Percentiles rank a stretch among this genome's conserved stretches.
phyloP scores from a whole-genome alignment of 1,140 invertebrate species.

The Cecropterus lyciades region DNA sequence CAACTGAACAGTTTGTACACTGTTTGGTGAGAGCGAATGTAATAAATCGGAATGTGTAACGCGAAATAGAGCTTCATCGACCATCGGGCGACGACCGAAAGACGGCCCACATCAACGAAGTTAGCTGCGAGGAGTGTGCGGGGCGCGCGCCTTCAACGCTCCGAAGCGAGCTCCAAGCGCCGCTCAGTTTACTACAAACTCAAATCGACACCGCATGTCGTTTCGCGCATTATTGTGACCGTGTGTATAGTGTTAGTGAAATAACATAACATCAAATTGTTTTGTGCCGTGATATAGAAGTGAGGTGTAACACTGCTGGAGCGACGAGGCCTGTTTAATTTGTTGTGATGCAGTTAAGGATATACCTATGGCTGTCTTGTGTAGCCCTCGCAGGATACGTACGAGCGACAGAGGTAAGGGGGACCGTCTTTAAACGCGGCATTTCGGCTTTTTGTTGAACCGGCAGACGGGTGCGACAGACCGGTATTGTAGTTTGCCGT shows the following conservation, averaged over 20 bases:
- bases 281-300: slow-evolving; percentile 75
- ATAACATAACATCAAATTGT: slow-evolving; percentile 79
- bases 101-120: slow-evolving; percentile 66
- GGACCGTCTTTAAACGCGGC: slow-evolving; percentile 76
- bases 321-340: slow-evolving; percentile 59
- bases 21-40: slow-evolving; percentile 49
- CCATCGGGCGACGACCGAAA: slow-evolving; percentile 69
- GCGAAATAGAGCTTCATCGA: slow-evolving; percentile 69
- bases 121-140: slow-evolving; percentile 57
- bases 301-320: slow-evolving; percentile 70
- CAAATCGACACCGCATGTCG: slow-evolving; percentile 66
- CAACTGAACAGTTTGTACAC: slow-evolving; percentile 36
- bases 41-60: slow-evolving; percentile 74
- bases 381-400: slow-evolving; percentile 83
- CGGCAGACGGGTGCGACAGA: slow-evolving; percentile 47
- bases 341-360: slow-evolving; percentile 84
- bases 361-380: slow-evolving; percentile 84
- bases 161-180: slow-evolving; percentile 73
- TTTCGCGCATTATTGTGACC: slow-evolving; percentile 63
- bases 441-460: slow-evolving; percentile 74
- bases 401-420: slow-evolving; percentile 84
- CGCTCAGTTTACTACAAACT: slow-evolving; percentile 78
- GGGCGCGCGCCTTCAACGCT: slow-evolving; percentile 59
- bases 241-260: slow-evolving; percentile 77
- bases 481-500: slow-evolving; percentile 56